Percentiles rank a stretch among this genome's conserved stretches.
Conservation (phyloP, 1,140 invertebrate species). For the Globodera ellingtonae region DNA sequence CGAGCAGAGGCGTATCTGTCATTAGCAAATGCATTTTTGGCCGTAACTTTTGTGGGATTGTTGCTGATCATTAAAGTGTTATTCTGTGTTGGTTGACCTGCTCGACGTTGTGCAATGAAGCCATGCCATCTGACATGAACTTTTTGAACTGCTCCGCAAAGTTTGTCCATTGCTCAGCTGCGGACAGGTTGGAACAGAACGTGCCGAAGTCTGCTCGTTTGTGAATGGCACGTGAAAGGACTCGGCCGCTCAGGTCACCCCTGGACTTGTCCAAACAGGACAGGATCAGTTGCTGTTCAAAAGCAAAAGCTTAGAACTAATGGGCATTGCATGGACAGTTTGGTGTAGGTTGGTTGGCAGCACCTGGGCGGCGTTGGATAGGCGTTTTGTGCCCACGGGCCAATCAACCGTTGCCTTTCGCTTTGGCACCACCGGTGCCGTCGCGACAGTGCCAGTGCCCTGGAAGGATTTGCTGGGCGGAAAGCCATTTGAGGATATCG, state of each 20-base stretch:
- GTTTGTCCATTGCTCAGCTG: slow-evolving; percentile 41
- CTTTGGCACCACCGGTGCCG: neutral
- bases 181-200: slow-evolving; percentile 44
- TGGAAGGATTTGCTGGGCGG: too few relatives aligned
- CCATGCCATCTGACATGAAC: slow-evolving; percentile 49
- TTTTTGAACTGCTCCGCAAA: slow-evolving; percentile 47
- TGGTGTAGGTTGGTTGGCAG: neutral
- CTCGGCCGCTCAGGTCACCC: slow-evolving; percentile 47
- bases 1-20: slow-evolving; percentile 49
- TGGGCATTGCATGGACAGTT: neutral
- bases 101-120: slow-evolving; percentile 49
- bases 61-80: too few relatives aligned
- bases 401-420: too few relatives aligned
- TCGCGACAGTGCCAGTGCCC: neutral
- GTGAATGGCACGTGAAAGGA: slow-evolving; percentile 49
- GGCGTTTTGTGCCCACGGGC: neutral
- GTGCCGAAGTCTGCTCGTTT: slow-evolving; percentile 52
- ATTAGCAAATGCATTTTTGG: neutral
- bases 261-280: slow-evolving; percentile 56
- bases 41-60: too few relatives aligned
- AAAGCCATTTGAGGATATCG: neutral
- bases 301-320: neutral
- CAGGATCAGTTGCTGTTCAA: slow-evolving; percentile 42
- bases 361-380: neutral
- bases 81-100: slow-evolving; percentile 36